A percentile compares a stretch with the other conserved stretches of the same genome.
Conservation (phyloP, 2,113 vertebrate species). For the Orthonyx spaldingii region DNA sequence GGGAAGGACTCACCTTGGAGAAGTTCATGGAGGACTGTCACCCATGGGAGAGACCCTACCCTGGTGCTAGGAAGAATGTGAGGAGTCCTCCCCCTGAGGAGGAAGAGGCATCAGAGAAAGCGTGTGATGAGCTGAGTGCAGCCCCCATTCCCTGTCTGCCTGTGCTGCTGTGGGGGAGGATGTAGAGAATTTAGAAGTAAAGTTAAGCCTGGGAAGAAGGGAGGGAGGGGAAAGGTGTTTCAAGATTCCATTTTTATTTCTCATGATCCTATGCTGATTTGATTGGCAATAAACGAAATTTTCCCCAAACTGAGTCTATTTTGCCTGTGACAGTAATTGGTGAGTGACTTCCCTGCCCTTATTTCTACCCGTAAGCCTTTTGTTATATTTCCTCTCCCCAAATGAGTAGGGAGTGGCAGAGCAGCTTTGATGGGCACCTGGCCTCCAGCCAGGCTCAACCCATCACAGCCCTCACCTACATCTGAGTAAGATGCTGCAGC, state of each 20-base stretch:
- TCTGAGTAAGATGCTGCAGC: not conserved
- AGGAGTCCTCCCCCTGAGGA: not conserved
- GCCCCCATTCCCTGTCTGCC: not conserved
- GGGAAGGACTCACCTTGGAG: not conserved
- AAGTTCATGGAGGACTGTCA: not conserved
- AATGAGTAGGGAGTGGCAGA: not conserved
- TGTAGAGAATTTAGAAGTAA: not conserved
- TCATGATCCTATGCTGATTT: not conserved
- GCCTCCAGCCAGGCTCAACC: not conserved
- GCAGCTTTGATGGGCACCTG: not conserved
- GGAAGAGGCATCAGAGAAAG: not conserved
- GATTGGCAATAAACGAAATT: not conserved
- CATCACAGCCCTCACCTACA: fast-evolving
- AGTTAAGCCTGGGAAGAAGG: not conserved
- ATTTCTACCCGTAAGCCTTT: not conserved
- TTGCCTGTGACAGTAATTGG: not conserved
- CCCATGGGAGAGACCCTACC: fast-evolving
- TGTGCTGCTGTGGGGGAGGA: not conserved
- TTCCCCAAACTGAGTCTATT: not conserved
- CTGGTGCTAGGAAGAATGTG: too few species aligned
- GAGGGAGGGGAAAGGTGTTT: not conserved
- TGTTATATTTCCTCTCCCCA: not conserved
- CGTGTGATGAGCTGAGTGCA: not conserved
- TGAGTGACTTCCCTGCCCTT: not conserved
- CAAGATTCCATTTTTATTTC: not conserved